These are phyloP conservation scores for Orchestes rusci DNA, from an alignment of 2,888 invertebrate species.

Conservation along the genomic window DNA sequence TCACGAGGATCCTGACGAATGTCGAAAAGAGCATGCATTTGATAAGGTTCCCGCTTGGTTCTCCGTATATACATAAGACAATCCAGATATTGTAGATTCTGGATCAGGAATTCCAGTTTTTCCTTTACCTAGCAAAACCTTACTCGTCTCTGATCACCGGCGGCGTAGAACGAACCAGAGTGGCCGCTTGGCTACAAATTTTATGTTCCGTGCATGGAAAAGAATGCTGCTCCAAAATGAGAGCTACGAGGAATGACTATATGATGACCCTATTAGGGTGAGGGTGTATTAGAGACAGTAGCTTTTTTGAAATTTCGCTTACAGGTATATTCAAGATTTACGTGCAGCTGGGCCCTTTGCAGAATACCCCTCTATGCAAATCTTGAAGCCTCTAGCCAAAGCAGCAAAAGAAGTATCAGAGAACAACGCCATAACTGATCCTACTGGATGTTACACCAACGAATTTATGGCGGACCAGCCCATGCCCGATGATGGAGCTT, in stretches of 20 bases:
- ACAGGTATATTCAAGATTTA: slow-evolving; percentile 43
- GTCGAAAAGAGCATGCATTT: slow-evolving; percentile 37
- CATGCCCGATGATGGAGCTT: slow-evolving; percentile 48
- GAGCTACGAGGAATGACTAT: slow-evolving; percentile 51
- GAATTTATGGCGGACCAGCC: slow-evolving; percentile 46
- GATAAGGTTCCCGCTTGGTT: slow-evolving; percentile 34
- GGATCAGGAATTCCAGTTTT: slow-evolving; percentile 46
- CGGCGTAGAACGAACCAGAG: slow-evolving; percentile 43
- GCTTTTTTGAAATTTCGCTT: not conserved
- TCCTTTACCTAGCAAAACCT: slow-evolving; percentile 45
- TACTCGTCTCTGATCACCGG: slow-evolving; percentile 43
- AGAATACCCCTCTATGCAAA: slow-evolving; percentile 44
- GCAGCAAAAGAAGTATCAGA: slow-evolving; percentile 41
- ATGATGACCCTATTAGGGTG: slow-evolving; percentile 48
- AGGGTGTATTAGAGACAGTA: slow-evolving; percentile 11
- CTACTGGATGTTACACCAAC: slow-evolving; percentile 44
- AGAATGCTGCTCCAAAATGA: slow-evolving; percentile 47
- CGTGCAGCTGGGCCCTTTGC: slow-evolving; percentile 46
- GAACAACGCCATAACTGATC: slow-evolving; percentile 45
- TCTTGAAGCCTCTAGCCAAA: slow-evolving; percentile 41
- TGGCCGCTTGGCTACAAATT: slow-evolving; percentile 48
- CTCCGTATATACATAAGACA: too few relatives aligned
- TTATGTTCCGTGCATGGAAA: slow-evolving; percentile 44
- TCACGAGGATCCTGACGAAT: slow-evolving; percentile 33
- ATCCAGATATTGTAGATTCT: slow-evolving; percentile 38